Percentiles rank a stretch among this genome's conserved stretches.
These are phyloP conservation scores for Morpho achilles DNA, from an alignment of 2,888 invertebrate species.

Conservation along the genomic window DNA sequence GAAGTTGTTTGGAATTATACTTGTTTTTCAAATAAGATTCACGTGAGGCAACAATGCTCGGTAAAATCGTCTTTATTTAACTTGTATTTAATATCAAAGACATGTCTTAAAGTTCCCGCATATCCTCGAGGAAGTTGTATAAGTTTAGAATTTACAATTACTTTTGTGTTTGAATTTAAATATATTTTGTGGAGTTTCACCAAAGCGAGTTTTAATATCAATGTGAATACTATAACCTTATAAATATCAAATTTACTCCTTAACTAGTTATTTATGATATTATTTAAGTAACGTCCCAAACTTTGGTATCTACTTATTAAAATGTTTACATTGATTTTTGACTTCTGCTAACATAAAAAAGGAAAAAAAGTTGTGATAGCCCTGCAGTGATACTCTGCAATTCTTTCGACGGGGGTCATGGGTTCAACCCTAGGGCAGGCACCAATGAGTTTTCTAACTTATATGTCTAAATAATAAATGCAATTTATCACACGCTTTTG, in stretches of 20 bases:
- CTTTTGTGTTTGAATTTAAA: slow-evolving; percentile 54
- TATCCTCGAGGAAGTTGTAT: slow-evolving; percentile 45
- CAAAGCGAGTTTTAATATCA: slow-evolving; percentile 34
- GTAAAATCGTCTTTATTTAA: slow-evolving; percentile 64
- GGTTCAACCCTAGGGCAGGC: too few relatives aligned
- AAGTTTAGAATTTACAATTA: slow-evolving; percentile 61
- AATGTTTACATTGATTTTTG: too few relatives aligned
- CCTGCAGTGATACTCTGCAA: too few relatives aligned
- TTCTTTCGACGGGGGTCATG: too few relatives aligned
- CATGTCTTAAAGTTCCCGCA: slow-evolving; percentile 62
- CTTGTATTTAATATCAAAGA: slow-evolving; percentile 70
- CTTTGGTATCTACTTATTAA: neutral
- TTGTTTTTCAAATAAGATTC: slow-evolving; percentile 60
- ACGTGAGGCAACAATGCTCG: slow-evolving; percentile 60
- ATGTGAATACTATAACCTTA: too few relatives aligned
- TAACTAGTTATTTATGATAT: slow-evolving; percentile 1
- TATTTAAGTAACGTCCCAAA: neutral
- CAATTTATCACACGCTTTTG: too few relatives aligned
- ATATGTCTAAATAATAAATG: too few relatives aligned
- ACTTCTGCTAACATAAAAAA: too few relatives aligned
- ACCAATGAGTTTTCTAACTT: too few relatives aligned
- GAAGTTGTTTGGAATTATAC: slow-evolving; percentile 59
- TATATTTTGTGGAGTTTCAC: slow-evolving; percentile 35
- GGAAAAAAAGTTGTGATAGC: too few relatives aligned
- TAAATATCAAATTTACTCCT: neutral